Evolutionary conservation across 2,888 invertebrate species (phyloP), one percentile per base, ranked within the genome.

Genomic region (Chironomus riparius): DNA sequence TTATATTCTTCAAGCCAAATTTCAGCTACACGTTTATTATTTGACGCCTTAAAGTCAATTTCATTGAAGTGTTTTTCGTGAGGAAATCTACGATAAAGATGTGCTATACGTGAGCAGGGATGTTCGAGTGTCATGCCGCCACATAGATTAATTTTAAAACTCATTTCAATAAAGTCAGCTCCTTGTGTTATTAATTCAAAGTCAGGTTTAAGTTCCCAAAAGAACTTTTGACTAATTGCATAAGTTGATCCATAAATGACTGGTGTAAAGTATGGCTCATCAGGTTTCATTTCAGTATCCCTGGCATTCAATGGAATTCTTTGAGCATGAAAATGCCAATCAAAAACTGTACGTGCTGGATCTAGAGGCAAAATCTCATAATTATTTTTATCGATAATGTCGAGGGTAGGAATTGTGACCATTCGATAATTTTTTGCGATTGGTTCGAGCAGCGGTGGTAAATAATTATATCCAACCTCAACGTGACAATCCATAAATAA

Each of bases 1-100:
- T 93, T 94, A 83, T 96, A 98, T 80, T 98, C 97, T 82, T 98
- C 98, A 97, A 98, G 97, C 98, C 98, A 98, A 2, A 98, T 97
- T 80, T 95, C 95, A 0, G 97, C 97, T 0, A 97, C 97, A 77
- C 97, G 88, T 62, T 91, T 89, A 83, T 95, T 95, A 84, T 97
- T 97, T 12, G 22, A n/a, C 5, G 62, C 72, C 22, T 74, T 74
- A 24, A 68, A 74, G 18, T 74, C 74, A 18, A 68, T 21, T 2
- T 22, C 48, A 47, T 74, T 62, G n/a, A 15, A 5, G 2, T 47
- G 68, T 18, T 74, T 74, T 38, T 13, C 21, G n/a, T 68, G n/a
- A 15, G 65, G 74, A 22, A 74, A 74, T 48, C 68, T 68, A 28
- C 91, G 85, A 81, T 92, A 92, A 5, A 92, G 84, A 82, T 92